Base-by-base conservation (phyloP, 2,888 invertebrate species). In the Phaedon cochleariae region DNA sequence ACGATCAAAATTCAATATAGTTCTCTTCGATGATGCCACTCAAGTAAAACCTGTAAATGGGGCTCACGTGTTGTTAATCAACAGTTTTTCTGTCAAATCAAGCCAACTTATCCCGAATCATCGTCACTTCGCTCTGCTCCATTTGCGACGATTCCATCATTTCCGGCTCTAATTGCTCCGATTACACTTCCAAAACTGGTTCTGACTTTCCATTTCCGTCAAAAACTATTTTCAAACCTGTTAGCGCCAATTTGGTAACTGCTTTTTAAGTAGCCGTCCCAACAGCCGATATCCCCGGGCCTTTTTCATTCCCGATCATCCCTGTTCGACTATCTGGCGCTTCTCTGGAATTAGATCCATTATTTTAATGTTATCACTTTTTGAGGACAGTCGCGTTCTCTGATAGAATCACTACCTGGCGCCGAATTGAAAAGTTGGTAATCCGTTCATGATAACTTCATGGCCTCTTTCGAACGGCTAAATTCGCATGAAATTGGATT, bases 301-400 rank as follows among this genome's bases (percentile, higher is more conserved):
- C 49, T 7, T 12, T 59, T 49, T 34, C 51, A 59, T 59, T 59
- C 34, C 9, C 22, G 22, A 48, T 37, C 51, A 20, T 22, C n/a
- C 7, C 22, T 9, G 12, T 31, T 52, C 17, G 5, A 41, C 41
- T 41, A 41, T 15, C 41, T 6, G 41, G 9, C 26, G 26, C 57
- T 26, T 37, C 45, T 57, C 5, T 22, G 26, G 37, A 57, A 57
- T 57, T 26, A 17, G 51, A 49, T 51, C 52, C 31, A 52, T 59
- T 51, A 59, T 52, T 59, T 51, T 10, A 10, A 48, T 59, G 49
- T 49, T 29, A 59, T 59, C 46, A 21, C 59, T 59, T 18, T 57
- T 57, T 21, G 45, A 15, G 26, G 26, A 57, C 26, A 26, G 26
- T 26, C 7, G 26, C 26, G 26, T 7, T 5, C 7, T 26, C 26